Conservation (phyloP, 1,140 invertebrate species). For the Bombus turneri region DNA sequence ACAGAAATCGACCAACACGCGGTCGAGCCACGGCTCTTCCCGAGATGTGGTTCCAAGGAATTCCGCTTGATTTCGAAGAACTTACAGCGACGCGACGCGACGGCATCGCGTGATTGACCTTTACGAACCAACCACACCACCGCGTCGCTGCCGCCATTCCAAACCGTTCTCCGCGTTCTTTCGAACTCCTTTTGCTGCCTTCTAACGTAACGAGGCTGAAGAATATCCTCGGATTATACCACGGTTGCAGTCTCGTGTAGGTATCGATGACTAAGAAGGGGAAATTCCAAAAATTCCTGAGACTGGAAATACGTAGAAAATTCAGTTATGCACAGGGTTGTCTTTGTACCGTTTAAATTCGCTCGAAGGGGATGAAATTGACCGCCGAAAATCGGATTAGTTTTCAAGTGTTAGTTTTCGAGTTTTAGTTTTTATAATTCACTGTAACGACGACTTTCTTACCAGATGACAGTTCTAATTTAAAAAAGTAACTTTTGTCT, state of each 20-base stretch:
- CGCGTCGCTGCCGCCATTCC: not conserved
- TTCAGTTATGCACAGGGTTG: no score
- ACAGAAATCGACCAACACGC: conserved; percentile 67
- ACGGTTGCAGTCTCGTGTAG: no score
- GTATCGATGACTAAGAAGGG: not conserved
- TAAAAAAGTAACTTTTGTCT: no score
- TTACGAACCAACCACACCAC: not conserved
- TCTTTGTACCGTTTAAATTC: no score
- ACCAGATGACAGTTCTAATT: no score
- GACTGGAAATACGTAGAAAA: no score
- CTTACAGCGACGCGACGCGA: conserved; percentile 16
- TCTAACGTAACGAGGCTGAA: conserved; percentile 6
- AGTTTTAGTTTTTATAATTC: no score
- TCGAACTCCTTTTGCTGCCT: not conserved
- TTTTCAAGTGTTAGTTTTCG: no score
- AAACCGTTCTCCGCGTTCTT: not conserved
- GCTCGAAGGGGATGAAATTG: no score
- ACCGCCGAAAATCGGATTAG: no score
- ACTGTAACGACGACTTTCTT: no score
- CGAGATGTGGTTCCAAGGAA: conserved; percentile 53
- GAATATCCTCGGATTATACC: not conserved
- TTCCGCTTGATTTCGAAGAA: conserved; percentile 59
- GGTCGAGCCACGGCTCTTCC: conserved; percentile 34
- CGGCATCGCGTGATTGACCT: conserved; percentile 31
- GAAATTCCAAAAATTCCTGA: no score